Base-by-base conservation (phyloP, 2,888 invertebrate species). In the Nycteola revayana region DNA sequence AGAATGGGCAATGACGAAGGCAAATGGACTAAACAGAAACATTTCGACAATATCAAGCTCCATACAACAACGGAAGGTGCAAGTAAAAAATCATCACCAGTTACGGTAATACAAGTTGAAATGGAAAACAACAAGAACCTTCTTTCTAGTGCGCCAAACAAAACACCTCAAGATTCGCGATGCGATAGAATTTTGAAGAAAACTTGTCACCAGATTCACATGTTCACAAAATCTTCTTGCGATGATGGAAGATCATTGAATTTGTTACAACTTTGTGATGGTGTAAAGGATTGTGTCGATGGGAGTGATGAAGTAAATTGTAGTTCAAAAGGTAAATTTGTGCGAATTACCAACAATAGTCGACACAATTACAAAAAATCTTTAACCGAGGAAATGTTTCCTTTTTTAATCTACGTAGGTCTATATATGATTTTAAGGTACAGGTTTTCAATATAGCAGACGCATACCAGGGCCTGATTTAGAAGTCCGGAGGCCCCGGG, bases 251-350 rank as follows among this genome's bases (percentile, higher is more conserved):
- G 62, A 27, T 51, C 32, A 18, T 41, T 81, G 21, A 36, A 61
- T 4, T 41, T 82, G 25, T 54, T 61, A 30, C 66, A 72, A 36
- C 47, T 86, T 10, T 86, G 85, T 40, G 63, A 86, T 45, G 76
- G 75, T 18, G 42, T 50, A 1, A 23, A 36, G 14, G 75, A 85
- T 28, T 86, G 86, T 28, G 25, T 44, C 1, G 73, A 75, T 41
- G 52, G 46, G 42, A 64, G 74, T 1, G 85, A 86, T 43, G 86
- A 86, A 66, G 48, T 37, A 14, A 50, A 75, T 36, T 85, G 82
- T 51, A 43, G 51, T 23, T 34, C 46, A 33, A 65, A 75, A 68
- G 77, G 80, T 82, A 53, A 33, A 14, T 14, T 14, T 5, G 14
- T 5, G 3, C 14, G 14, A n/a, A 22, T 11, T 8, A 23, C 30